Percentiles rank a stretch among this genome's conserved stretches.
Evolutionary conservation across 2,888 invertebrate species (phyloP).

Genomic region (Sminthurinus aureus): DNA sequence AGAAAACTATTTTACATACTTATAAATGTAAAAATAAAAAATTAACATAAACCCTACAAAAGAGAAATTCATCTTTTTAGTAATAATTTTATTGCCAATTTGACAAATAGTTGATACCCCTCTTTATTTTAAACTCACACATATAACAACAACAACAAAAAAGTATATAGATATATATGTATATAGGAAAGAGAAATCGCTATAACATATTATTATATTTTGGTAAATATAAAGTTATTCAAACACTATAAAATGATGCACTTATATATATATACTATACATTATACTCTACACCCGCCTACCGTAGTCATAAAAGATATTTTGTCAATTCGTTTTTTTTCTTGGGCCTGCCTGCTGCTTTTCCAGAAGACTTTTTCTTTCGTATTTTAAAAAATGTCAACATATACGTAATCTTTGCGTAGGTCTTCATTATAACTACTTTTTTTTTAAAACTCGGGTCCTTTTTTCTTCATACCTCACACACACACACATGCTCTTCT

Average conservation of each 20-base stretch:
- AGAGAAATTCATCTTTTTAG: too few relatives aligned
- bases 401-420: not conserved
- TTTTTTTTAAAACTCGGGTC: not conserved
- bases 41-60: too few relatives aligned
- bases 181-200: not conserved
- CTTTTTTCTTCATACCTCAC: constrained; percentile 1
- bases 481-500: not conserved
- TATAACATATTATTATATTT: not conserved
- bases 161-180: not conserved
- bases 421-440: not conserved
- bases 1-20: not conserved
- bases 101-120: not conserved
- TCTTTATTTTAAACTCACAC: not conserved
- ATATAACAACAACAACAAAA: not conserved
- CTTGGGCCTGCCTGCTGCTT: constrained; percentile 37
- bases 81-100: too few relatives aligned
- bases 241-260: not conserved
- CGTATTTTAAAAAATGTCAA: constrained; percentile 2
- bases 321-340: not conserved
- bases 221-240: not conserved
- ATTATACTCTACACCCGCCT: not conserved
- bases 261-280: constrained; percentile 9
- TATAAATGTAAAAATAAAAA: not conserved
- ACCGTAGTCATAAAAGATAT: not conserved
- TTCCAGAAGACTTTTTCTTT: constrained; percentile 33